Percentiles rank a stretch among this genome's conserved stretches.
These are phyloP conservation scores for Hippocampus comes DNA, from an alignment of 2,113 vertebrate species.

Conservation along the genomic window DNA sequence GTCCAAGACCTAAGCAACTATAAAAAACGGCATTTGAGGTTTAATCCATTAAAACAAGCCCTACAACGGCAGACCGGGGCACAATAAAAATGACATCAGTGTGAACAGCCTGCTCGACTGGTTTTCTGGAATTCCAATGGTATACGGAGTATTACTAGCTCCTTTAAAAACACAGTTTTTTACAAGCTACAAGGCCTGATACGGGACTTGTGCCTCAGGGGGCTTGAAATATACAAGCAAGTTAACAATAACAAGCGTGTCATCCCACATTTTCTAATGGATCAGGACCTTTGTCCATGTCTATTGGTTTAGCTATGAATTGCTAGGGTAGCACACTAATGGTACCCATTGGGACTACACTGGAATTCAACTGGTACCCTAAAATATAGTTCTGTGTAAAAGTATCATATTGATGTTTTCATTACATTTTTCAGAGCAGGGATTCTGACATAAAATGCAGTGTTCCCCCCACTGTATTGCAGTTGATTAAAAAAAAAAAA, in stretches of 20 bases:
- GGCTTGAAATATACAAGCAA: constrained; percentile 3
- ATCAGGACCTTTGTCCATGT: neutral
- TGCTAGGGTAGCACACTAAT: neutral
- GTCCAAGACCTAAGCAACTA: constrained; percentile 2
- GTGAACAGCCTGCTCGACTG: constrained; percentile 2
- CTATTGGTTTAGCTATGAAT: neutral
- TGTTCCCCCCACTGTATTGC: neutral
- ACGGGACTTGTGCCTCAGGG: neutral
- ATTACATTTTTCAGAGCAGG: no score
- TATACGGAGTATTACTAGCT: neutral
- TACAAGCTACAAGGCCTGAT: neutral
- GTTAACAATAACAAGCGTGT: neutral
- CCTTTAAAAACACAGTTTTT: neutral
- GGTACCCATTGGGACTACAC: neutral
- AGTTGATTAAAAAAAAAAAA: neutral
- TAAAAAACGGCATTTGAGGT: constrained; percentile 25
- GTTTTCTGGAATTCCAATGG: neutral
- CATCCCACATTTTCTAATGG: neutral
- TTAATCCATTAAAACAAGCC: constrained; percentile 18
- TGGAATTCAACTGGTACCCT: neutral
- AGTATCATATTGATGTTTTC: no score
- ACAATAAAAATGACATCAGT: constrained; percentile 6
- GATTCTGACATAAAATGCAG: no score
- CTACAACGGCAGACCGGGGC: neutral
- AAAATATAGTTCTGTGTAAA: no score